Percentiles rank a stretch among this genome's conserved stretches.
Conservation (phyloP, 2,113 vertebrate species). For the Psilopogon haemacephalus region DNA sequence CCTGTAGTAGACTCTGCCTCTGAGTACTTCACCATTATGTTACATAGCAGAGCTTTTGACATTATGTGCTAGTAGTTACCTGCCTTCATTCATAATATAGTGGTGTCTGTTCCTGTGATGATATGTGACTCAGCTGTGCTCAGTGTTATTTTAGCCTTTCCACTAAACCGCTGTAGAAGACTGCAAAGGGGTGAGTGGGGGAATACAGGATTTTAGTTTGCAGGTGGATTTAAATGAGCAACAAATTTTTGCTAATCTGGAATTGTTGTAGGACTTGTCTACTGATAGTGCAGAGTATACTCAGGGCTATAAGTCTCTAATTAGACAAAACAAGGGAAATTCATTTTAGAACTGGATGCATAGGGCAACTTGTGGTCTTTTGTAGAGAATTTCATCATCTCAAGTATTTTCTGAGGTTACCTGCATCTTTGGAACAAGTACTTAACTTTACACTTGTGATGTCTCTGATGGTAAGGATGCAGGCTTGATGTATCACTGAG, state of each 20-base stretch:
- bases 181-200: fast-evolving
- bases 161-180: neutral
- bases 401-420: neutral
- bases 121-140: neutral
- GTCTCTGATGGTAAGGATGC: neutral
- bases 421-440: neutral
- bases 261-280: neutral
- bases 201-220: neutral
- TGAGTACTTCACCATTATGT: neutral
- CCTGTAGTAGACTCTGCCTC: neutral
- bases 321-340: neutral
- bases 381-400: neutral
- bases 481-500: neutral
- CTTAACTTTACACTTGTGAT: neutral
- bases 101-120: neutral
- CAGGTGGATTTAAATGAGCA: neutral
- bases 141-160: neutral
- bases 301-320: neutral
- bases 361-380: neutral
- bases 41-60: neutral
- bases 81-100: neutral
- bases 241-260: neutral
- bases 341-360: neutral
- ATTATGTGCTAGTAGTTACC: neutral
- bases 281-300: neutral